Conservation (phyloP, 2,113 vertebrate genomes). For the Bos taurus region ARS-UCD2.0 NC_037333.1:13365501-13366000, state of each 20-base stretch:
- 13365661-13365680: background rate
- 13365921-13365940: background rate
- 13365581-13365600: background rate
- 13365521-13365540: background rate
- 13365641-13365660: background rate
- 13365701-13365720: background rate
- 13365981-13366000: background rate
- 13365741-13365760: background rate
- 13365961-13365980: background rate
- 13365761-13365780: background rate
- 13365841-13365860: background rate
- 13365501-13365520: background rate
- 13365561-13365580: background rate
- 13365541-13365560: background rate
- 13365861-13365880: conserved; percentile 28
- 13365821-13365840: background rate
- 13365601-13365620: background rate
- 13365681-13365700: background rate
- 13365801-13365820: background rate
- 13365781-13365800: background rate
- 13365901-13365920: background rate
- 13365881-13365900: background rate
- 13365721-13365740: background rate
- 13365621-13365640: background rate
- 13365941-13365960: background rate